Evolutionary conservation across 2,797 vertebrate genomes (phyloP).

Genomic region (Phalanger gymnotis): DNA sequence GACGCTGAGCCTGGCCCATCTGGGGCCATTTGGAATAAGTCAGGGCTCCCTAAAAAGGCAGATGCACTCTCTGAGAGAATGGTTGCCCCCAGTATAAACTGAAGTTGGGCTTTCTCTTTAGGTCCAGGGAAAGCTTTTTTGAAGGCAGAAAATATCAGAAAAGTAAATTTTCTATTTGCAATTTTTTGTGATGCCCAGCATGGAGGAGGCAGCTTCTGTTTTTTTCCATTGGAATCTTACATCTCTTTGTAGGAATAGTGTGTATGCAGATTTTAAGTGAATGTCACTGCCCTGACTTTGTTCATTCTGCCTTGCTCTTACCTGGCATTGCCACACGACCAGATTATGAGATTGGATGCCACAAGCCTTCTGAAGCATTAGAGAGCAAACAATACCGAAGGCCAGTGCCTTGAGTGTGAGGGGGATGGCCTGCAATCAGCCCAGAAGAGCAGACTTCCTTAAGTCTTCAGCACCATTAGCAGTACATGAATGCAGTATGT

Average conservation of each 20-base stretch:
- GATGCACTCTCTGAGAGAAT: background rate
- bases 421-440: background rate
- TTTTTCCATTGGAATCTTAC: background rate
- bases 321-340: background rate
- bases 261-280: background rate
- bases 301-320: background rate
- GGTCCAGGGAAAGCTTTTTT: background rate
- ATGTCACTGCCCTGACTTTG: background rate
- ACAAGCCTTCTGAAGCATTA: background rate
- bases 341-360: background rate
- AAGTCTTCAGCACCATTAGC: too few relatives aligned
- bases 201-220: background rate
- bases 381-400: background rate
- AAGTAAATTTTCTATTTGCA: background rate
- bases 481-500: background rate
- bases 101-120: background rate
- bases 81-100: background rate
- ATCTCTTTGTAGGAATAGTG: background rate
- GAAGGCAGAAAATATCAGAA: background rate
- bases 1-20: background rate
- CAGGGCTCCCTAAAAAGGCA: background rate
- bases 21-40: background rate
- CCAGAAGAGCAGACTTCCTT: background rate
- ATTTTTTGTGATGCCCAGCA: background rate
- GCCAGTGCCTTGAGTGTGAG: background rate